These are phyloP conservation scores for Phrynocephalus versicolor DNA, from an alignment of 2,113 vertebrate genomes.

Conservation along the genomic window DNA sequence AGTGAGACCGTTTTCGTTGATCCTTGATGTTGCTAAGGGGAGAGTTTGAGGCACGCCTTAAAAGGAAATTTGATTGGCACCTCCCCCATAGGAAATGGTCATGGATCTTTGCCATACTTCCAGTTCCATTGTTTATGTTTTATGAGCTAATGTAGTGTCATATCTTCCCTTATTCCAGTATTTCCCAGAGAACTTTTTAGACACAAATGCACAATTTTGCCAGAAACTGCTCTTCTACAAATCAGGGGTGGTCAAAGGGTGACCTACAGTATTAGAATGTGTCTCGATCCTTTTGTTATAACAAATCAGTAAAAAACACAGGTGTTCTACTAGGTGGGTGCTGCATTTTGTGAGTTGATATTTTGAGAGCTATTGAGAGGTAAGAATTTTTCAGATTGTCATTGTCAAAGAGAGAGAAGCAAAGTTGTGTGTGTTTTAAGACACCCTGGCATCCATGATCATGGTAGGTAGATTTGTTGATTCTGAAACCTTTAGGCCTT, in stretches of 20 bases:
- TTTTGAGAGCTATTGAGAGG: neutral
- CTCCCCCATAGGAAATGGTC: constrained; percentile 43
- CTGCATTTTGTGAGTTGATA: constrained; percentile 14
- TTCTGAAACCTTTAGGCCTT: constrained; percentile 47
- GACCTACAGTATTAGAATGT: constrained; percentile 31
- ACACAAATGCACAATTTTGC: constrained; percentile 35
- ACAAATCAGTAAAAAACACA: neutral
- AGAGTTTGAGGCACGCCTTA: constrained; percentile 63
- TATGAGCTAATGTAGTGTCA: constrained; percentile 43
- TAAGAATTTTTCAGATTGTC: constrained; percentile 45
- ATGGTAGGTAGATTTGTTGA: constrained; percentile 34
- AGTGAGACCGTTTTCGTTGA: constrained; percentile 73
- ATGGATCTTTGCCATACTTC: constrained; percentile 48
- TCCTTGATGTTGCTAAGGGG: constrained; percentile 41
- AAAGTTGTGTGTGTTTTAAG: constrained; percentile 31
- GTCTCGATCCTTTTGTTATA: constrained; percentile 36
- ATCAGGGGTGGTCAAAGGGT: constrained; percentile 34
- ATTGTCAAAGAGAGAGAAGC: neutral
- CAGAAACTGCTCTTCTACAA: constrained; percentile 36
- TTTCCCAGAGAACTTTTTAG: constrained; percentile 40
- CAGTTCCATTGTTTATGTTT: constrained; percentile 36
- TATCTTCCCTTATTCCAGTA: constrained; percentile 31
- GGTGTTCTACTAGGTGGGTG: neutral
- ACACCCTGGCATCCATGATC: constrained; percentile 31
- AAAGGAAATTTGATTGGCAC: constrained; percentile 41